phyloP scores from a whole-genome alignment of 2,113 vertebrate genomes.

The Gnathonemus echidnorhynchus region DNA sequence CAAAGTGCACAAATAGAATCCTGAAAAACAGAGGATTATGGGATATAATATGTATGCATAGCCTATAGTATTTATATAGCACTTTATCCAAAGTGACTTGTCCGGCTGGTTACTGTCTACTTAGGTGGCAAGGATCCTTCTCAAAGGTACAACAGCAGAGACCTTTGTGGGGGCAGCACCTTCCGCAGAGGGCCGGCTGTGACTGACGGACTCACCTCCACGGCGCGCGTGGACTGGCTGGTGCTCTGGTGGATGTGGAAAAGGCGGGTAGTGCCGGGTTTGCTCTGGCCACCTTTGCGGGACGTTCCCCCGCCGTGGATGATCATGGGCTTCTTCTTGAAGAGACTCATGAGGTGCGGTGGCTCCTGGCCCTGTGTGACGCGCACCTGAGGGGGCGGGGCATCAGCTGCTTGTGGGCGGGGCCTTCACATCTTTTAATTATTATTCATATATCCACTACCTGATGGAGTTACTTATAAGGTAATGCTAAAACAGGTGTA shows the following conservation, averaged over 20 bases:
- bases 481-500: neutral
- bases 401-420: neutral
- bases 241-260: constrained; percentile 60
- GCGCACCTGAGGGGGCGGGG: constrained; percentile 50
- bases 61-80: neutral
- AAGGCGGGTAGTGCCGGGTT: constrained; percentile 41
- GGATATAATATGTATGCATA: neutral
- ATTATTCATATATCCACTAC: neutral
- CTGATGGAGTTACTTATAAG: neutral
- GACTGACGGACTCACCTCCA: constrained; percentile 55
- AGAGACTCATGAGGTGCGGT: constrained; percentile 60
- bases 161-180: neutral
- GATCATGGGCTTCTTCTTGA: constrained; percentile 56
- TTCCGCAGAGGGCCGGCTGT: neutral
- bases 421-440: neutral
- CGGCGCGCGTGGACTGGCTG: constrained; percentile 50
- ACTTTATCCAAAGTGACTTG: neutral
- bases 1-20: neutral
- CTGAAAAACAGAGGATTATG: neutral
- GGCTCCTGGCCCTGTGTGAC: constrained; percentile 66
- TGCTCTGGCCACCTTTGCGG: constrained; percentile 40
- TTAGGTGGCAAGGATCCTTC: neutral
- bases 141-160: neutral
- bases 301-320: constrained; percentile 60
- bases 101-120: neutral